Base-by-base conservation (phyloP, 1,140 invertebrate species). In the Choristoneura fumiferana region DNA sequence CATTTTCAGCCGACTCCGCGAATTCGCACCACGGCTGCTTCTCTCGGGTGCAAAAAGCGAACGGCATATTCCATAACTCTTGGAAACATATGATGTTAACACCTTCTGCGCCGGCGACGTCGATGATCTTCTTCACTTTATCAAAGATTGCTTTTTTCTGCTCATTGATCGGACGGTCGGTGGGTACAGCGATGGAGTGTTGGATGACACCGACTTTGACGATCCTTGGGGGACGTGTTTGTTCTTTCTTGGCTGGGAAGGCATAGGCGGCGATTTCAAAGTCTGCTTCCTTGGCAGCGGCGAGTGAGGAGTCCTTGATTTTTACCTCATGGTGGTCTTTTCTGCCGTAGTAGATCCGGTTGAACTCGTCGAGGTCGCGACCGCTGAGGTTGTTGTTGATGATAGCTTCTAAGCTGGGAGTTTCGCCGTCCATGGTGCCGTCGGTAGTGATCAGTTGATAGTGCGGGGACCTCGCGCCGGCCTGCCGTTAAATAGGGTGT, bases 11-110 rank as follows among this genome's bases (percentile, higher is more conserved):
- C 56, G 94, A 94, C 87, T 99, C 98, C 0, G 98, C 98, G 86
- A 99, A 98, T 87, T 99, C 97, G 75, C 94, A 96, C 98, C 98
- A 99, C 0, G 98, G 98, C 60, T 94, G 92, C 81, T 98, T 98
- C 90, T 99, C 98, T 22, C 98, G 90, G 0, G 98, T 99, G 82
- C 98, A 99, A 82, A 99, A 99, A 0, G 96, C 97, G 91, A 99
- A 99, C 0, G 98, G 98, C 98, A 99, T 99, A 98, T 98, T 95
- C 98, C 98, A 99, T 17, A 97, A 94, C 90, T 99, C 98, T 89
- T 99, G 98, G 57, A 99, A 92, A 79, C 98, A 99, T 12, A 99
- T 75, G 39, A 99, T 92, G 78, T 99, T 99, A 10, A 96, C 97
- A 13, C 93, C 93, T 64, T 93, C 94, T 34, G 90, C 72, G 0